phyloP scores from a whole-genome alignment of 2,888 invertebrate species.

The Andrena camellia region DNA sequence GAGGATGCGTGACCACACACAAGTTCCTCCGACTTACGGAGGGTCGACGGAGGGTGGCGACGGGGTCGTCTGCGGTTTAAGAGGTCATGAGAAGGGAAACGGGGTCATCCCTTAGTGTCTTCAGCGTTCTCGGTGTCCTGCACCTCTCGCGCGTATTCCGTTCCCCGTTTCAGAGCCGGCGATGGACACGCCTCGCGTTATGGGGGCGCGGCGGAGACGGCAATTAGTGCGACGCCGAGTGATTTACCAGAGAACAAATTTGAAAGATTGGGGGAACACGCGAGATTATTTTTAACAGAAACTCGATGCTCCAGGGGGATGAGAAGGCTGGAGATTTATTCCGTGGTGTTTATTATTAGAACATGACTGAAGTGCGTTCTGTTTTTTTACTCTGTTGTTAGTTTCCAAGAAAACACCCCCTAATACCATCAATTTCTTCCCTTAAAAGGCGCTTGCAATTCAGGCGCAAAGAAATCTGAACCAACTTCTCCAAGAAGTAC shows the following conservation, averaged over 20 bases:
- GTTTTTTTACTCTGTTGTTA: too few relatives aligned
- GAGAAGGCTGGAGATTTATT: neutral
- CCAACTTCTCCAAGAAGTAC: too few relatives aligned
- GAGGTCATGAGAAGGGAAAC: slow-evolving; percentile 83
- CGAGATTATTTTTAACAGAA: neutral
- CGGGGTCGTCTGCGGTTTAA: slow-evolving; percentile 64
- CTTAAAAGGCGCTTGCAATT: too few relatives aligned
- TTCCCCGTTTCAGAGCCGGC: neutral
- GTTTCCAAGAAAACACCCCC: too few relatives aligned
- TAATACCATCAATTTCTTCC: too few relatives aligned
- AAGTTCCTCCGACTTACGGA: slow-evolving; percentile 62
- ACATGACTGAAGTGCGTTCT: too few relatives aligned
- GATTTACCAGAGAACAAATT: slow-evolving; percentile 60
- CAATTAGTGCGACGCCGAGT: slow-evolving; percentile 58
- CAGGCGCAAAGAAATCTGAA: too few relatives aligned
- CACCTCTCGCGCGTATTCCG: slow-evolving; percentile 4
- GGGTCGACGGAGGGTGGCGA: slow-evolving; percentile 55
- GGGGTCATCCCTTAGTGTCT: slow-evolving; percentile 78
- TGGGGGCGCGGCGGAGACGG: slow-evolving; percentile 20
- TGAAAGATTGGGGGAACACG: slow-evolving; percentile 16
- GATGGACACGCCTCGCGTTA: slow-evolving; percentile 20
- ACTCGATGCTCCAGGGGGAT: neutral
- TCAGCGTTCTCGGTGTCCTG: slow-evolving; percentile 29
- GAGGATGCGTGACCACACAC: slow-evolving; percentile 71
- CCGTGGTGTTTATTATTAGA: neutral